Percentiles rank a stretch among this genome's conserved stretches.
These are phyloP conservation scores for Cephus spinipes DNA, from an alignment of 2,888 invertebrate species.

Conservation along the genomic window DNA sequence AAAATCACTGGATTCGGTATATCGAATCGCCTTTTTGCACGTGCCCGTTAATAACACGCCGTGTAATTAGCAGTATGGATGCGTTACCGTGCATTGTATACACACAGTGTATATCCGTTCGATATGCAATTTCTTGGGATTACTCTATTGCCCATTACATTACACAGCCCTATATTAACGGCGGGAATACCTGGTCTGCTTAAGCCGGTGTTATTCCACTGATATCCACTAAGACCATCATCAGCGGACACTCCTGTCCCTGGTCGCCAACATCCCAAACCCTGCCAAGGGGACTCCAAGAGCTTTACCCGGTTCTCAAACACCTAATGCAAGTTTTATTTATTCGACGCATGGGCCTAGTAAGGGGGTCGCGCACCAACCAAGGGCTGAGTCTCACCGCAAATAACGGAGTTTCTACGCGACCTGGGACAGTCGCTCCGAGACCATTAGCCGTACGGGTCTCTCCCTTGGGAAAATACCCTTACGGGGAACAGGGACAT, in stretches of 20 bases:
- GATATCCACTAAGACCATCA: not conserved
- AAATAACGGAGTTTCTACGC: constrained; percentile 38
- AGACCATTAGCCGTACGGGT: constrained; percentile 38
- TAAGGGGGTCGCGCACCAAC: constrained; percentile 28
- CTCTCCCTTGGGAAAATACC: constrained; percentile 29
- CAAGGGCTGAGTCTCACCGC: constrained; percentile 27
- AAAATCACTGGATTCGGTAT: not conserved
- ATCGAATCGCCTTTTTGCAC: not conserved
- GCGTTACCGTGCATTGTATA: not conserved
- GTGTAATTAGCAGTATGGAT: not conserved
- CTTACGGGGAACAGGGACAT: constrained; percentile 23
- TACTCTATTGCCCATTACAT: not conserved
- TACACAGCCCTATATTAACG: not conserved
- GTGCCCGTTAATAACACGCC: not conserved
- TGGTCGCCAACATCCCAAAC: not conserved
- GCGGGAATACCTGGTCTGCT: not conserved
- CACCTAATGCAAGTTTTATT: constrained; percentile 30
- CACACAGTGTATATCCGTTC: not conserved
- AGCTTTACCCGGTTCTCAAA: not conserved
- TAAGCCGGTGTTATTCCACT: not conserved
- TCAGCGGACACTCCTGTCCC: not conserved
- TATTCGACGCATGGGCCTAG: constrained; percentile 40
- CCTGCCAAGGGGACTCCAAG: not conserved
- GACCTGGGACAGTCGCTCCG: constrained; percentile 36
- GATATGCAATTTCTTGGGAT: not conserved